Evolutionary conservation across 2,888 invertebrate genomes (phyloP).

Genomic region (Trachelus tabidus): DNA sequence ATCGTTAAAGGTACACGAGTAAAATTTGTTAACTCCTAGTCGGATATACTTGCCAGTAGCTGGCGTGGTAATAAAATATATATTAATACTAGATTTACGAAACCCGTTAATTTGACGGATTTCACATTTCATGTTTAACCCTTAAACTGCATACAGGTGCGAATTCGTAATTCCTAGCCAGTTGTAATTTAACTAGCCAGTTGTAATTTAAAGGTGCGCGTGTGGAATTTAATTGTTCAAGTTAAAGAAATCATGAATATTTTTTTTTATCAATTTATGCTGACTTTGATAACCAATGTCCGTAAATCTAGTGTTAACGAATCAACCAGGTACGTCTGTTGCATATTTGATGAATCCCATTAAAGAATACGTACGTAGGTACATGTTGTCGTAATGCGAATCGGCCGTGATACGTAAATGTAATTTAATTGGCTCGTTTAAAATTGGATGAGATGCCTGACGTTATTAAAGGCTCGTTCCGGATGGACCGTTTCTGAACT

Average conservation of each 20-base stretch:
- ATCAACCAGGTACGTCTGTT: slow-evolving; percentile 42
- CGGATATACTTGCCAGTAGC: background rate
- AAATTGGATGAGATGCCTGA: slow-evolving; percentile 39
- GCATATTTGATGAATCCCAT: background rate
- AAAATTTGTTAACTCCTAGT: no score
- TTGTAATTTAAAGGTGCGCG: no score
- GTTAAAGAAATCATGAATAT: no score
- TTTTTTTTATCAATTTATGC: no score
- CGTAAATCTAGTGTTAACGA: slow-evolving; percentile 25
- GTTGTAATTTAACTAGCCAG: no score
- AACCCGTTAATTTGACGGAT: no score
- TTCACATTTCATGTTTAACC: no score
- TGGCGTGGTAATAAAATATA: slow-evolving; percentile 31
- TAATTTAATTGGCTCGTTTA: slow-evolving; percentile 29
- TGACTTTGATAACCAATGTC: no score
- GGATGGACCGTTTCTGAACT: slow-evolving; percentile 14
- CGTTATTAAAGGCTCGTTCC: slow-evolving; percentile 29
- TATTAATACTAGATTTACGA: slow-evolving; percentile 13
- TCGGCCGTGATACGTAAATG: background rate
- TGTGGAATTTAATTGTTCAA: no score
- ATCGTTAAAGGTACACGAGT: no score
- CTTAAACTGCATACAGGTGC: no score
- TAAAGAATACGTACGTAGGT: background rate
- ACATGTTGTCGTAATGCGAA: background rate
- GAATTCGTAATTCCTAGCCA: no score